Evolutionary conservation across 2,888 invertebrate species (phyloP).

Genomic region (Drosophila tripunctata): DNA sequence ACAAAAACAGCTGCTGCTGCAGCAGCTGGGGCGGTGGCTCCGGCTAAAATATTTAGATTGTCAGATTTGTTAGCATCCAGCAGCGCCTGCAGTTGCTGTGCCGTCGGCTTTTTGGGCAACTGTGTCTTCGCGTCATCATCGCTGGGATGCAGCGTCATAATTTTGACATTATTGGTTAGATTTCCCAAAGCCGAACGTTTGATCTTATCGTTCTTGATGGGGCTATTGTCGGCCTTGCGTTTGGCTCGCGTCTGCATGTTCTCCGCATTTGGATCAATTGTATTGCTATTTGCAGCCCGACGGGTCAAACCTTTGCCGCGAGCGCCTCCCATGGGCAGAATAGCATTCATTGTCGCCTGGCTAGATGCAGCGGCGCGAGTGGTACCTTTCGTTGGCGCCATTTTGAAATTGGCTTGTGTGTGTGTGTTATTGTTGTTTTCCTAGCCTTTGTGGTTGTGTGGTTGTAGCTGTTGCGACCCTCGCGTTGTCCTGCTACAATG

Average conservation of each 20-base stretch:
- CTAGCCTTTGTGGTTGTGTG: conserved; percentile 3
- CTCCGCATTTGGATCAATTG: conserved; percentile 79
- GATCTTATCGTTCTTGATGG: conserved; percentile 89
- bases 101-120: conserved; percentile 62
- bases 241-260: conserved; percentile 85
- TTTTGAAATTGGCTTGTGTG: conserved; percentile 70
- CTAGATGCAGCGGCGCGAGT: conserved; percentile 70
- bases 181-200: conserved; percentile 95
- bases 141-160: conserved; percentile 68
- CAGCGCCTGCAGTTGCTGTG: conserved; percentile 67
- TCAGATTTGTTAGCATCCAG: conserved; percentile 72
- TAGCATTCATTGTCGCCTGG: conserved; percentile 61
- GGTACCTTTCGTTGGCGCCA: conserved; percentile 83
- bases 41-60: conserved; percentile 37
- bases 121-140: conserved; percentile 85
- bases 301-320: conserved; percentile 77
- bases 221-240: conserved; percentile 92
- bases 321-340: conserved; percentile 61
- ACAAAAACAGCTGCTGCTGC: background rate
- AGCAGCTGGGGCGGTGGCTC: conserved; percentile 17
- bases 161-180: conserved; percentile 88
- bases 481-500: conserved; percentile 45
- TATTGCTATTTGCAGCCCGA: conserved; percentile 57
- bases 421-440: conserved; percentile 27
- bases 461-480: conserved; percentile 32